A percentile compares a stretch with the other conserved stretches of the same genome.
Conservation (phyloP, 2,797 vertebrate species). For the Epinephelus coioides region DNA sequence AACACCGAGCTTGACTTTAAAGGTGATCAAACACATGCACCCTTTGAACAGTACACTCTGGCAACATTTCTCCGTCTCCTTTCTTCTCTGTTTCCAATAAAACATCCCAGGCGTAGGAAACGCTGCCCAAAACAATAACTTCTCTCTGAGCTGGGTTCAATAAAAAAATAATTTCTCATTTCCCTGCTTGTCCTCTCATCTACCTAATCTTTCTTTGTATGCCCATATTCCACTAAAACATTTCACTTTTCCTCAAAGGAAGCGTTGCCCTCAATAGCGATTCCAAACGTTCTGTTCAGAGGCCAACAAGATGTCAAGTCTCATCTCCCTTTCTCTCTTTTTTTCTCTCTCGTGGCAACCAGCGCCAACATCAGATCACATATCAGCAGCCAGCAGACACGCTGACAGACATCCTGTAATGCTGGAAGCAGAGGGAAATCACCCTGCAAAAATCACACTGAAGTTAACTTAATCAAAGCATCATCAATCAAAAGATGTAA, state of each 20-base stretch:
- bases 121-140: conserved; percentile 33
- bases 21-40: conserved; percentile 27
- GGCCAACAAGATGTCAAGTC: conserved; percentile 56
- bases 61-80: neutral
- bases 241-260: conserved; percentile 35
- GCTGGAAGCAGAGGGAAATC: conserved; percentile 54
- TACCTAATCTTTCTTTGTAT: conserved; percentile 9
- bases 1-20: conserved; percentile 26
- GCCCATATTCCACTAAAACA: conserved; percentile 6
- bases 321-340: conserved; percentile 44
- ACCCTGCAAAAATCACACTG: conserved; percentile 14
- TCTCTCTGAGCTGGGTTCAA: conserved; percentile 6
- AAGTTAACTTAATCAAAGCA: conserved; percentile 48
- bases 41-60: conserved; percentile 30
- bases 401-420: conserved; percentile 73
- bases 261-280: conserved; percentile 20
- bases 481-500: conserved; percentile 29
- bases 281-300: conserved; percentile 37
- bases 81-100: conserved; percentile 7
- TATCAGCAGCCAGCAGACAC: conserved; percentile 75
- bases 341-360: conserved; percentile 30
- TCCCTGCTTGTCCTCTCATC: conserved; percentile 6
- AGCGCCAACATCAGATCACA: conserved; percentile 59
- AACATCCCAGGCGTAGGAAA: neutral
- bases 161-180: conserved; percentile 4